Conservation (phyloP, 2,888 invertebrate genomes). For the Ichneumon xanthorius region DNA sequence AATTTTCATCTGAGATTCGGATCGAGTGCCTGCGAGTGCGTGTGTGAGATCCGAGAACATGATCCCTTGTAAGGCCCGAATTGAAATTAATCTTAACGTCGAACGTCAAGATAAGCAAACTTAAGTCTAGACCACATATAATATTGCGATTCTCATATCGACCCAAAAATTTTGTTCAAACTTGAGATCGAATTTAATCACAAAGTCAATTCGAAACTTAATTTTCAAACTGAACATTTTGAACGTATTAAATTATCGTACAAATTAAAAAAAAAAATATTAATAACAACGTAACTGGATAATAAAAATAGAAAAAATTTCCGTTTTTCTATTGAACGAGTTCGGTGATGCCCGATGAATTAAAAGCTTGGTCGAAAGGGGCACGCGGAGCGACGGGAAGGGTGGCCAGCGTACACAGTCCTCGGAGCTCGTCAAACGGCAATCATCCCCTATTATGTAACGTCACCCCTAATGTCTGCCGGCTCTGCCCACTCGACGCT, state of each 20-base stretch:
- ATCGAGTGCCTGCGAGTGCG: not conserved
- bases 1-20: not conserved
- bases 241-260: not conserved
- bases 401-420: slow-evolving; percentile 26
- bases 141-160: not conserved
- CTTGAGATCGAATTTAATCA: not conserved
- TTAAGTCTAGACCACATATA: not conserved
- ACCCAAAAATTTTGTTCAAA: not conserved
- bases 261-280: not conserved
- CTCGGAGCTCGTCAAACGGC: slow-evolving; percentile 78
- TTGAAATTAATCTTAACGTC: not conserved
- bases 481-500: slow-evolving; percentile 37
- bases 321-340: slow-evolving; percentile 31
- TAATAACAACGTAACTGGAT: not conserved
- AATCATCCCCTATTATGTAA: slow-evolving; percentile 83
- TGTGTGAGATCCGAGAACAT: not conserved
- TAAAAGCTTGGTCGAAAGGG: slow-evolving; percentile 76
- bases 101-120: not conserved
- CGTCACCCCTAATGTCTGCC: slow-evolving; percentile 73
- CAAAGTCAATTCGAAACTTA: not conserved
- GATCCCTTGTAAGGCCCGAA: not conserved
- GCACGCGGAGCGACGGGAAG: slow-evolving; percentile 54
- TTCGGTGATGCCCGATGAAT: slow-evolving; percentile 71
- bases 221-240: not conserved
- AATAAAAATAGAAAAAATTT: not conserved